Percentiles rank a stretch among this genome's conserved stretches.
These are phyloP conservation scores for Linurgus olivaceus DNA, from an alignment of 2,797 vertebrate species.

Conservation along the genomic window DNA sequence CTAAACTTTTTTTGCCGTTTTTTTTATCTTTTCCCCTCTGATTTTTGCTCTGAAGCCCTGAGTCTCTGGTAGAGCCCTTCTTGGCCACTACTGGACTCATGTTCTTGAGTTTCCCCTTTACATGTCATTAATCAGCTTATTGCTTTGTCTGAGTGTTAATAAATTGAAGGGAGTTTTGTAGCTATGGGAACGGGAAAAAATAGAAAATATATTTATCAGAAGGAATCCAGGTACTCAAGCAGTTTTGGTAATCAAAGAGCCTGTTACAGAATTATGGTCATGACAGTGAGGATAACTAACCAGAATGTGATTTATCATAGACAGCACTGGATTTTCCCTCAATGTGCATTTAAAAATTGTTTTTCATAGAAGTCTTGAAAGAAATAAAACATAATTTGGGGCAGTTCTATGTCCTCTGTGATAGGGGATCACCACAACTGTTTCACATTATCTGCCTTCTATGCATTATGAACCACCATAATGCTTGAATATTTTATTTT, in stretches of 20 bases:
- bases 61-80: background rate
- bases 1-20: rapidly evolving
- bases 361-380: background rate
- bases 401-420: background rate
- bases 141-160: background rate
- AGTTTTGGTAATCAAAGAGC: background rate
- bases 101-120: background rate
- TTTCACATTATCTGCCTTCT: background rate
- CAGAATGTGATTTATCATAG: background rate
- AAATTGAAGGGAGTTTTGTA: background rate
- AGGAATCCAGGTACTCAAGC: background rate
- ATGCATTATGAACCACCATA: background rate
- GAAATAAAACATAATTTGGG: background rate
- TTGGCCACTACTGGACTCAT: background rate
- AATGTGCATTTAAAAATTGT: background rate
- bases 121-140: background rate
- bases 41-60: background rate
- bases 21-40: background rate
- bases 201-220: background rate
- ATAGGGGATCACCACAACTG: background rate
- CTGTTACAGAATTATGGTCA: background rate
- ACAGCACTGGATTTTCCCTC: background rate
- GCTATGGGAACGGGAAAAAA: background rate
- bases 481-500: background rate
- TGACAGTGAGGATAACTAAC: background rate